phyloP scores from a whole-genome alignment of 2,797 vertebrate genomes.

The Euphonia xanthogaster region DNA sequence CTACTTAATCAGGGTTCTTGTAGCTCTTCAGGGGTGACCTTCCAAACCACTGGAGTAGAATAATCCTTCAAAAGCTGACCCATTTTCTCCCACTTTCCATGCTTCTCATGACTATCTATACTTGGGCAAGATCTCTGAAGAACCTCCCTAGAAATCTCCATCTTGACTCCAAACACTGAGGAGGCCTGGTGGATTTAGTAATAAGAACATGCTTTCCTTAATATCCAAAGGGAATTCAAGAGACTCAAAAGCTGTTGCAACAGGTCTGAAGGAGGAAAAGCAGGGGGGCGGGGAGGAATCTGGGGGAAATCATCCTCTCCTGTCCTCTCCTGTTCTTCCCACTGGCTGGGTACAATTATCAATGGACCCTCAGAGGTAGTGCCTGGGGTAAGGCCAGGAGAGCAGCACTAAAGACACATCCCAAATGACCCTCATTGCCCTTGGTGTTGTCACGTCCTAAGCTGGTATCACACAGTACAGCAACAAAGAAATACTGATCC shows the following conservation, averaged over 20 bases:
- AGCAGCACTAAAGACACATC: background rate
- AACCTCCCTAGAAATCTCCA: background rate
- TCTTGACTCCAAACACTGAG: background rate
- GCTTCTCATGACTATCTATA: background rate
- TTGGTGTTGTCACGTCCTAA: background rate
- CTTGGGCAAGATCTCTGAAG: background rate
- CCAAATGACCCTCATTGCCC: background rate
- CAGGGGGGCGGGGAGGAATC: accelerated
- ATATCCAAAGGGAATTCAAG: background rate
- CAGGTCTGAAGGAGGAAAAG: background rate
- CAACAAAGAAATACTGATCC: background rate
- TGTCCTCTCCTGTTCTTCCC: background rate
- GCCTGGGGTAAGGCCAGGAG: background rate
- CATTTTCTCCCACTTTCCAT: background rate
- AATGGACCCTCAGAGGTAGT: background rate
- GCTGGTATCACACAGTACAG: background rate
- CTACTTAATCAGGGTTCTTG: background rate
- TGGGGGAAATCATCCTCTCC: background rate
- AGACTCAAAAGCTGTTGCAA: background rate
- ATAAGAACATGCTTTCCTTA: background rate
- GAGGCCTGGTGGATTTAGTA: background rate
- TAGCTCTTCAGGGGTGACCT: background rate
- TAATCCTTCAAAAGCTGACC: background rate
- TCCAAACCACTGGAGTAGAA: background rate
- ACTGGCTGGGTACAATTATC: background rate